Evolutionary conservation across 2,888 invertebrate genomes (phyloP).

Genomic region (Polia nebulosa): DNA sequence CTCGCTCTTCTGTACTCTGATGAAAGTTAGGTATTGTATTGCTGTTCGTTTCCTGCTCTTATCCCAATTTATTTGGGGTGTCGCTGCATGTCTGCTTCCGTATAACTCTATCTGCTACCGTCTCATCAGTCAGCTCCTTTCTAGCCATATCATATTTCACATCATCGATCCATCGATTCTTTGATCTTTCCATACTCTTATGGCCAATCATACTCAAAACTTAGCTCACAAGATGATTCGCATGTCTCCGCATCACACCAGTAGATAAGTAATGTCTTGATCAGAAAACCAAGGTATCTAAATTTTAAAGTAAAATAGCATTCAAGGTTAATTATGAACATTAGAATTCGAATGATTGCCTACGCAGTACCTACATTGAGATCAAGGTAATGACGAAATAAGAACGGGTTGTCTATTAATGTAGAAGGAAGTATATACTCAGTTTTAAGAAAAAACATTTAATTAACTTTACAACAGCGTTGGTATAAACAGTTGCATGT

Average conservation of each 20-base stretch:
- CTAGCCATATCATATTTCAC: neutral
- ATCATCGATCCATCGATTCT: neutral
- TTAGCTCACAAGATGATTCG: neutral
- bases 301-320: constrained; percentile 14
- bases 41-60: neutral
- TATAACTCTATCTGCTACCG: neutral
- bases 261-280: neutral
- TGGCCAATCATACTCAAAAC: neutral
- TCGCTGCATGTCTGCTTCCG: neutral
- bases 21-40: neutral
- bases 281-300: constrained; percentile 1
- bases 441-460: constrained; percentile 81
- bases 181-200: neutral
- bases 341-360: constrained; percentile 9
- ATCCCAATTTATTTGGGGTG: neutral
- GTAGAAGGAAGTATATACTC: constrained; percentile 33
- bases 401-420: constrained; percentile 8
- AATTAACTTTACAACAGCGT: constrained; percentile 85
- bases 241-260: neutral
- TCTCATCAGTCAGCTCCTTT: neutral
- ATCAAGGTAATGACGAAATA: constrained; percentile 24
- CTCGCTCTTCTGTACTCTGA: neutral
- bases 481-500: constrained; percentile 76
- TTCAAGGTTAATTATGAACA: constrained; percentile 28
- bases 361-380: constrained; percentile 1